A percentile compares a stretch with the other conserved stretches of the same genome.
Conservation (phyloP, 2,797 vertebrate species). For the Podargus strigoides region DNA sequence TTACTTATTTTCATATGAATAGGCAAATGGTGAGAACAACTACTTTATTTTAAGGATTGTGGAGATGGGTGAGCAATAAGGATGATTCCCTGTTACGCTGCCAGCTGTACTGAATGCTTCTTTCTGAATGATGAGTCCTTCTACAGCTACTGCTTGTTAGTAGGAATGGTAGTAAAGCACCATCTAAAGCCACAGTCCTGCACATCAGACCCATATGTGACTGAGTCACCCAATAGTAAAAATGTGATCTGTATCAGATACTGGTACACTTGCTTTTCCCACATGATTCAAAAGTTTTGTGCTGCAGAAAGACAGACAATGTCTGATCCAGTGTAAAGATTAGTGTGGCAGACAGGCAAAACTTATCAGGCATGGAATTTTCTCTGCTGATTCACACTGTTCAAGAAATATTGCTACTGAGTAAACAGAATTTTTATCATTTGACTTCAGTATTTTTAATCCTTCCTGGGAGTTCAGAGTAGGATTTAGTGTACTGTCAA, state of each 20-base stretch:
- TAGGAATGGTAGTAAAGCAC: background rate
- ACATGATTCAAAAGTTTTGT: background rate
- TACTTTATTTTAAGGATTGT: background rate
- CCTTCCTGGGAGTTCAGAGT: background rate
- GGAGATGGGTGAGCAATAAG: background rate
- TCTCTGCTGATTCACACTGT: background rate
- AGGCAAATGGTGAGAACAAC: background rate
- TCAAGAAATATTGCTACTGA: background rate
- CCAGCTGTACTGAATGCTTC: background rate
- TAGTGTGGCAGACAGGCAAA: background rate
- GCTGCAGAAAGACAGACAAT: background rate
- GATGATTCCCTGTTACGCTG: background rate
- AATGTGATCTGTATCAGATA: background rate
- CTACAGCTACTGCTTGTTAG: too few species aligned
- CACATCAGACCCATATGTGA: background rate
- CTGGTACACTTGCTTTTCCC: background rate
- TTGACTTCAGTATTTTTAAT: background rate
- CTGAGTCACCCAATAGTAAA: background rate
- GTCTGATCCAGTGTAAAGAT: background rate
- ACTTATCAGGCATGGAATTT: background rate
- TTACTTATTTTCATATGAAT: background rate
- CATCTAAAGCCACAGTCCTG: background rate
- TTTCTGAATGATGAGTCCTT: background rate
- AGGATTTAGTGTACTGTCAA: background rate
- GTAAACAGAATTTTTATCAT: background rate